These are phyloP conservation scores for Eristalis pertinax DNA, from an alignment of 2,888 invertebrate genomes.

Conservation along the genomic window DNA sequence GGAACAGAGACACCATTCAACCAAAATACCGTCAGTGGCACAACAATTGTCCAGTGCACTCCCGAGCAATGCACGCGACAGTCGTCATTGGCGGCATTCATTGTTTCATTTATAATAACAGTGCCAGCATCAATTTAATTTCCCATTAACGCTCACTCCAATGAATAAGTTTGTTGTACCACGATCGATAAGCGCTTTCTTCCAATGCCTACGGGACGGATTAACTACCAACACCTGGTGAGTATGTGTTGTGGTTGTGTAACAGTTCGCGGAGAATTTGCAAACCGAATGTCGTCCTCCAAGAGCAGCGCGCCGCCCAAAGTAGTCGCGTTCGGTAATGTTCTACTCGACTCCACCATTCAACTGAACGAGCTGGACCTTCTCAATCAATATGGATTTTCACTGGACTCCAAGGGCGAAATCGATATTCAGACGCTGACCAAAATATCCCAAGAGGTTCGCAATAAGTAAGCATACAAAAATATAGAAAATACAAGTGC, in stretches of 20 bases:
- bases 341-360: conserved; percentile 78
- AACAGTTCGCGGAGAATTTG: conserved; percentile 68
- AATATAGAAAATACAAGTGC: background rate
- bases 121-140: background rate
- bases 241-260: conserved; percentile 68
- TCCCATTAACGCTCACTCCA: conserved; percentile 5
- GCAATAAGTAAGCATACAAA: conserved; percentile 73
- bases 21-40: conserved; percentile 18
- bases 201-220: conserved; percentile 35
- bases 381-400: conserved; percentile 76
- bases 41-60: conserved; percentile 50
- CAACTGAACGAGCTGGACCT: conserved; percentile 76
- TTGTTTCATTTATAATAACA: background rate
- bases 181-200: conserved; percentile 31
- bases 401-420: conserved; percentile 78
- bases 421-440: conserved; percentile 76
- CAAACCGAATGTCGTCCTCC: conserved; percentile 66
- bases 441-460: conserved; percentile 75
- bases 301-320: conserved; percentile 75
- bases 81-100: conserved; percentile 24
- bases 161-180: conserved; percentile 3
- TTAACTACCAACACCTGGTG: conserved; percentile 24
- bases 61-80: conserved; percentile 60
- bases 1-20: conserved; percentile 44
- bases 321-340: conserved; percentile 80